phyloP scores from a whole-genome alignment of 2,113 vertebrate species.

The Turdus rufiventris region DNA sequence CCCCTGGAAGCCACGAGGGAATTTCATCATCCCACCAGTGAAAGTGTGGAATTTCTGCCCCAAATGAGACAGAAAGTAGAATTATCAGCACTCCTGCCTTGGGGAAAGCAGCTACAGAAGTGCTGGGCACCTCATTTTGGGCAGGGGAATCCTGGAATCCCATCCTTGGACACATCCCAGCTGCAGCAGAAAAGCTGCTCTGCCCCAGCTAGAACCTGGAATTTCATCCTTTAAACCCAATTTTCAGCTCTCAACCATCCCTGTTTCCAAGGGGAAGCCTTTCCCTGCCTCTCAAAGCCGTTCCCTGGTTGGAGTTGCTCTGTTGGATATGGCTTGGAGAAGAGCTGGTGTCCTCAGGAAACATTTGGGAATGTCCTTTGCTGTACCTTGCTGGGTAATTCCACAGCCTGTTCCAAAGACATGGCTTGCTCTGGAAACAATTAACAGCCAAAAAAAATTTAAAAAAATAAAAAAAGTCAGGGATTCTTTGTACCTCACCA shows the following conservation, averaged over 20 bases:
- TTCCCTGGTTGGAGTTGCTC: neutral
- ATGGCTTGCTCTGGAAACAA: neutral
- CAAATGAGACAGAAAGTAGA: neutral
- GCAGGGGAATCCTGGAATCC: neutral
- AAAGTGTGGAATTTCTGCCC: neutral
- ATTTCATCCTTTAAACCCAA: neutral
- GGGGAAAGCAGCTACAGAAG: neutral
- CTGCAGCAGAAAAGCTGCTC: neutral
- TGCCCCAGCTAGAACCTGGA: neutral
- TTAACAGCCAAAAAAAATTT: neutral
- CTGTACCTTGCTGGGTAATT: conserved; percentile 13
- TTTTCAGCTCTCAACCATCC: neutral
- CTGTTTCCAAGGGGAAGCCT: neutral
- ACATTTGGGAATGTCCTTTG: neutral
- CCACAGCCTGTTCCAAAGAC: neutral
- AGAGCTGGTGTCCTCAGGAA: neutral
- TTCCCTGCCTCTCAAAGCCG: neutral
- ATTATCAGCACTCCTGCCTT: neutral
- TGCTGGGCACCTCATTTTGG: neutral
- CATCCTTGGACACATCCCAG: neutral
- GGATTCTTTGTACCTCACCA: neutral
- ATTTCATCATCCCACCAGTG: neutral
- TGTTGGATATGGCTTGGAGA: neutral
- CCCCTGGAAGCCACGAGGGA: neutral
- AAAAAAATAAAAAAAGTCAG: neutral